Evolutionary conservation across 2,888 invertebrate genomes (phyloP), one percentile per base, ranked within the genome.

Genomic region (Didymodactylos carnosus): DNA sequence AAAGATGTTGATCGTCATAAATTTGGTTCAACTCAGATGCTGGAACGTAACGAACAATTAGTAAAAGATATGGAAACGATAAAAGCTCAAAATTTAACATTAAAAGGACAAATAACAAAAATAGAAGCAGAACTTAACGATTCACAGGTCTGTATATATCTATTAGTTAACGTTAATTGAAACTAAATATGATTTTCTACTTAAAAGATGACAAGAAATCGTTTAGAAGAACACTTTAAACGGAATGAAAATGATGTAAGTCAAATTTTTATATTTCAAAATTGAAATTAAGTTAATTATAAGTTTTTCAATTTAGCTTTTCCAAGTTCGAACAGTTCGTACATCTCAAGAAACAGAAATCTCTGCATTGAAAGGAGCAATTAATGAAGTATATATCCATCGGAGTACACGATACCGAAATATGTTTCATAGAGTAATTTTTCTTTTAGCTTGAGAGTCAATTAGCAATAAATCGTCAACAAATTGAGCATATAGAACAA

Each of bases 31-130:
- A 76, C 78, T 35, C 79, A 80, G 73, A 78, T 80, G 77, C 77
- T 79, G 76, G 78, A 79, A 75, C 77, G 81, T n/a, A 79, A 80
- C 76, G 81, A 81, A 76, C 80, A 80, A 76, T 78, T 82, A 69
- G 77, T 80, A 23, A 81, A 80, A 75, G 81, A 82, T 73, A 76
- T 80, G 76, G 81, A 82, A 76, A 76, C 73, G 3, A 76, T 78
- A n/a, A 76, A 79, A 35, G 78, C 78, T n/a, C 79, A 80, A 62
- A 62, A 62, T 62, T 10, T n/a, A 14, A n/a, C 19, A n/a, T n/a
- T 35, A 29, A 29, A 35, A 35, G 62, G 35, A 62, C 62, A 62
- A 62, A 3, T 62, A n/a, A 0, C 5, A 16, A 62, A 35, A 35
- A 19, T 62, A 3, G 62, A 62, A 62, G 11, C n/a, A 2, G 62